Conservation (phyloP, 2,113 vertebrate species). For the Mionectes macconnelli region DNA sequence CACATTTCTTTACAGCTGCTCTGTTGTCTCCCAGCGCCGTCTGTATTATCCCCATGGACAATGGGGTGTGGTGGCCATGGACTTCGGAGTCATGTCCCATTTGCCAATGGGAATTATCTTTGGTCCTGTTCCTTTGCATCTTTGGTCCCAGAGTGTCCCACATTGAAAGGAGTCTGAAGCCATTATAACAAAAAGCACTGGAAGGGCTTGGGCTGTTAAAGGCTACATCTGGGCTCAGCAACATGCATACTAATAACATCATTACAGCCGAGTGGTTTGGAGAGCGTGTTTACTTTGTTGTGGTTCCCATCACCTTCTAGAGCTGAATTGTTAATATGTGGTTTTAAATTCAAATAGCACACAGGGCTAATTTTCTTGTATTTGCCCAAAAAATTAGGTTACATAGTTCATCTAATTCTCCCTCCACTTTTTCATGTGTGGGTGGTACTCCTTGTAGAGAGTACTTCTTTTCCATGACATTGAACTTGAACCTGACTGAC, state of each 20-base stretch:
- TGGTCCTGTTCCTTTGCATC: constrained; percentile 67
- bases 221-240: constrained; percentile 92
- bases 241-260: constrained; percentile 96
- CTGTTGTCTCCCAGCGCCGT: constrained; percentile 70
- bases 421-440: constrained; percentile 87
- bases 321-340: constrained; percentile 89
- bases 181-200: constrained; percentile 84
- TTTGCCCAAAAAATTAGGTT: constrained; percentile 93
- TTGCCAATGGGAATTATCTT: constrained; percentile 80
- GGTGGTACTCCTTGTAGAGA: constrained; percentile 86
- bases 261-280: constrained; percentile 89
- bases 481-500: constrained; percentile 96
- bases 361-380: constrained; percentile 90
- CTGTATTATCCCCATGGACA: constrained; percentile 74
- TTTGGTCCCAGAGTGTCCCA: constrained; percentile 77
- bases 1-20: constrained; percentile 32
- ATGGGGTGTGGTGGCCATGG: constrained; percentile 69
- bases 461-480: constrained; percentile 92
- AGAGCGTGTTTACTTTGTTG: constrained; percentile 91
- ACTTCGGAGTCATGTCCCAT: constrained; percentile 77
- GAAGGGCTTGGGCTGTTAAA: constrained; percentile 90
- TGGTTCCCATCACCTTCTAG: constrained; percentile 88
- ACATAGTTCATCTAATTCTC: constrained; percentile 88
- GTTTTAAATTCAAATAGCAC: constrained; percentile 92
- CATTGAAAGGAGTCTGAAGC: constrained; percentile 81